Base-by-base conservation (phyloP, 2,888 invertebrate genomes). In the Stramonita haemastoma region DNA sequence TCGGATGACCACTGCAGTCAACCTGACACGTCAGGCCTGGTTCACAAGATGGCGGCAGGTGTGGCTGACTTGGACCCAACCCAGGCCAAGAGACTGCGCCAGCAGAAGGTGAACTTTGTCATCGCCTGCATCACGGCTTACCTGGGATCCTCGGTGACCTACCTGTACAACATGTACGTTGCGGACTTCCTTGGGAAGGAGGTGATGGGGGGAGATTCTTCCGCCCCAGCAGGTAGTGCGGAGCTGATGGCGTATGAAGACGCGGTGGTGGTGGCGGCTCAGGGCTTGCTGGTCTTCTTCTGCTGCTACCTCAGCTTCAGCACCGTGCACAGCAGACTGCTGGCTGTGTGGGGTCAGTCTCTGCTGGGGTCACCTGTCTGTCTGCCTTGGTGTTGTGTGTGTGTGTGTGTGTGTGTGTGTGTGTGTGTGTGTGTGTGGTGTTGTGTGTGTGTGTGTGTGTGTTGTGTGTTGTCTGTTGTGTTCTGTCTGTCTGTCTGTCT, bases 131-230 rank as follows among this genome's bases (percentile, higher is more conserved):
- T 60, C 86, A 34, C 66, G 17, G 26, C 26, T 11, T 86, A 36
- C 73, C 32, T 86, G 0, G 86, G 70, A 5, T 13, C 34, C 11
- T 66, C 86, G 0, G 66, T 70, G 11, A 5, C 73, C 5, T 86
- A 26, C 36, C 15, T 36, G 19, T 86, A 86, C 86, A 86, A 86
- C 70, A 8, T 86, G 22, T 86, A 70, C 86, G 86, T 26, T 11
- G 22, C 86, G 1, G 60, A 86, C 17, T 86, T 86, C 46, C 46
- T 86, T 34, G 86, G 86, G 8, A 70, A 70, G 36, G 86, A 32
- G 36, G 86, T 86, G 86, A 70, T 36, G 34, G 70, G 86, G 8
- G 86, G 86, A 4, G 73, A 86, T 22, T 36, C 70, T 8, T 34
- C 70, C 22, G 86, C 86, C 13, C 70, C 86, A 17, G 29, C 19